phyloP scores from a whole-genome alignment of 2,888 invertebrate genomes.

The Ochlodes sylvanus region DNA sequence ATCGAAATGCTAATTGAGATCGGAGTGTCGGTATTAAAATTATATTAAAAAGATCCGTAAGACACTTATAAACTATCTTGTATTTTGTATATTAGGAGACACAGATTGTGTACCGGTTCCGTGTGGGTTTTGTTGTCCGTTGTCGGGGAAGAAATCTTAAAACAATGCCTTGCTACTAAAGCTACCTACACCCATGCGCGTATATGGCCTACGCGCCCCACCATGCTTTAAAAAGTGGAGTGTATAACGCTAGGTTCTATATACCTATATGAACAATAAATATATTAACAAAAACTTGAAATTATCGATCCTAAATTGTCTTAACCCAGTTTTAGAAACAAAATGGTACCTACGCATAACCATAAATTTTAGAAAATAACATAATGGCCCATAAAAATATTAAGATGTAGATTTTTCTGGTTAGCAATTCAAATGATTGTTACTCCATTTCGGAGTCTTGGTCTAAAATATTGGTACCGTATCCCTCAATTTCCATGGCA shows the following conservation, averaged over 20 bases:
- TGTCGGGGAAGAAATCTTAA: not conserved
- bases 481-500: conserved; percentile 31
- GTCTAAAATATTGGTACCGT: conserved; percentile 33
- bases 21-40: too few relatives aligned
- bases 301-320: not conserved
- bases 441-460: conserved; percentile 27
- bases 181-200: not conserved
- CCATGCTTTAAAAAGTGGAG: not conserved
- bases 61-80: too few relatives aligned
- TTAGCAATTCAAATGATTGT: conserved; percentile 33
- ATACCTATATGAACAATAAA: too few relatives aligned
- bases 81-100: too few relatives aligned
- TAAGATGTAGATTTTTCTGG: conserved; percentile 25
- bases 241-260: too few relatives aligned
- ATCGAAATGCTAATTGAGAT: too few relatives aligned
- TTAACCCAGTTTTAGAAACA: not conserved
- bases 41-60: too few relatives aligned
- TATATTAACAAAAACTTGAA: too few relatives aligned
- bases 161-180: too few relatives aligned
- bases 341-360: not conserved
- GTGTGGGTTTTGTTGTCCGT: not conserved
- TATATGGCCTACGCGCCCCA: not conserved
- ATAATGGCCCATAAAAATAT: conserved; percentile 9
- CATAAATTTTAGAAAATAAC: conserved; percentile 2
- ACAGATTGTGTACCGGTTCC: too few relatives aligned